These are phyloP conservation scores for Polietes domitor DNA, from an alignment of 2,888 invertebrate genomes.

Conservation along the genomic window DNA sequence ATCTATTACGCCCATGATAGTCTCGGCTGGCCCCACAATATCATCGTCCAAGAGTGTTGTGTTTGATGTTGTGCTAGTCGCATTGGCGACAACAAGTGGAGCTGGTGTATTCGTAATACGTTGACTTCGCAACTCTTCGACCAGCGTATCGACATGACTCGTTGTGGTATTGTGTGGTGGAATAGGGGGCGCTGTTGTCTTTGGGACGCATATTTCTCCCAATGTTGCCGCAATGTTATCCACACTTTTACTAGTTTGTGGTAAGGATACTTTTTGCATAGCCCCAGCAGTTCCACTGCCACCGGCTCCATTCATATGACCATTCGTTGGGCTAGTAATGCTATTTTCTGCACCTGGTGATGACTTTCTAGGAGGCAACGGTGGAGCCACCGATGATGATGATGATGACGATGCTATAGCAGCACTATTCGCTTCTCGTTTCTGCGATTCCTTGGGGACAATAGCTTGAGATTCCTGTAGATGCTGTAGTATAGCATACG, in stretches of 20 bases:
- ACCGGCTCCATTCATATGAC: conserved; percentile 37
- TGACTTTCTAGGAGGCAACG: conserved; percentile 84
- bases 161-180: conserved; percentile 77
- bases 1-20: conserved; percentile 87
- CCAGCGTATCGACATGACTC: conserved; percentile 75
- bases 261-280: conserved; percentile 46
- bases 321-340: conserved; percentile 69
- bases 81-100: conserved; percentile 19
- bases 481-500: conserved; percentile 78
- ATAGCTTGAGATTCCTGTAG: conserved; percentile 72
- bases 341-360: conserved; percentile 79
- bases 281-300: not conserved
- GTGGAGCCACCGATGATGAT: conserved; percentile 80
- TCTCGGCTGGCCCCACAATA: conserved; percentile 87
- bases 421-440: conserved; percentile 55
- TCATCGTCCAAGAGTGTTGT: conserved; percentile 75
- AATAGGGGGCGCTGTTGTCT: conserved; percentile 80
- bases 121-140: conserved; percentile 78
- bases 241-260: conserved; percentile 72
- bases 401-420: conserved; percentile 30
- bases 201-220: conserved; percentile 75
- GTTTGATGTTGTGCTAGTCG: conserved; percentile 48
- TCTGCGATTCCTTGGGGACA: conserved; percentile 63
- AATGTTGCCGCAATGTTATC: conserved; percentile 77
- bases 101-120: conserved; percentile 70